A percentile compares a stretch with the other conserved stretches of the same genome.
phyloP scores from a whole-genome alignment of 2,888 invertebrate genomes.

The Prosapia bicincta region DNA sequence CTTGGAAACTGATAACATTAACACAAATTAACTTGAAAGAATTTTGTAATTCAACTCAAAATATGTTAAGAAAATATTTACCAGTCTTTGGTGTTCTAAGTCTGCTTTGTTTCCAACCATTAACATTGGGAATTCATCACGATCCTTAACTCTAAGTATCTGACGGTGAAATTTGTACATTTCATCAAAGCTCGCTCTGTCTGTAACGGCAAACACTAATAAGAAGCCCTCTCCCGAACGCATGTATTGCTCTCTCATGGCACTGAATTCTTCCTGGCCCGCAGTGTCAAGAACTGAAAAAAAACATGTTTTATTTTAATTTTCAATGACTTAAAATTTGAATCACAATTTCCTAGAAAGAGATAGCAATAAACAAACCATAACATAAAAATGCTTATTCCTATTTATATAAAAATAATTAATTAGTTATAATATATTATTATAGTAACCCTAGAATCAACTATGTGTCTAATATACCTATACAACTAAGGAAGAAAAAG shows the following conservation, averaged over 20 bases:
- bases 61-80: constrained; percentile 47
- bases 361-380: too few species aligned
- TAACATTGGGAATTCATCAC: constrained; percentile 98
- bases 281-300: constrained; percentile 88
- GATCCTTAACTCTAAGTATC: constrained; percentile 93
- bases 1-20: neutral
- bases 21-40: neutral
- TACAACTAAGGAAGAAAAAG: too few species aligned
- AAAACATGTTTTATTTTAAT: constrained; percentile 41
- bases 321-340: too few species aligned
- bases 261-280: constrained; percentile 97
- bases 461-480: too few species aligned
- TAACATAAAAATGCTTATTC: too few species aligned
- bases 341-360: too few species aligned
- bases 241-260: constrained; percentile 99
- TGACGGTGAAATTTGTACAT: constrained; percentile 93
- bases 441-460: too few species aligned
- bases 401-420: too few species aligned
- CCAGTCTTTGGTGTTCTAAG: constrained; percentile 83
- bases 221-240: constrained; percentile 95
- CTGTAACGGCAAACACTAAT: constrained; percentile 92
- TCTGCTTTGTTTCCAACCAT: constrained; percentile 97
- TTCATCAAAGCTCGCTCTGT: constrained; percentile 92
- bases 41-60: neutral
- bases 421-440: too few species aligned